Percentiles rank a stretch among this genome's conserved stretches.
These are phyloP conservation scores for Phyto melanocephala DNA, from an alignment of 2,888 invertebrate genomes.

Conservation along the genomic window DNA sequence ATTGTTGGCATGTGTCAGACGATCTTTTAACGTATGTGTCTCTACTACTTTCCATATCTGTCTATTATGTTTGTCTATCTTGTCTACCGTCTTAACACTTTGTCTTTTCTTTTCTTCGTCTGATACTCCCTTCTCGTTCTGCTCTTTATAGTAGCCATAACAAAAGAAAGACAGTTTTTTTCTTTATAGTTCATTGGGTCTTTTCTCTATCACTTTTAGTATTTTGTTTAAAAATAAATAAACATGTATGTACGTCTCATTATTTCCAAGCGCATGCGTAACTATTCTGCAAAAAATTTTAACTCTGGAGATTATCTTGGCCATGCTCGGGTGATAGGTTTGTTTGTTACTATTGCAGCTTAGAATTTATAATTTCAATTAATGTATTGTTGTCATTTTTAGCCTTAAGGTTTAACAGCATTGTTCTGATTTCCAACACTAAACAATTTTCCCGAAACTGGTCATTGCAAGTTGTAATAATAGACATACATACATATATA, in stretches of 20 bases:
- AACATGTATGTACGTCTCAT: not conserved
- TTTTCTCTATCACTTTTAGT: slow-evolving; percentile 26
- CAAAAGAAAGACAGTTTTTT: slow-evolving; percentile 38
- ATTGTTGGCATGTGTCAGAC: slow-evolving; percentile 65
- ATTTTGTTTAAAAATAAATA: not conserved
- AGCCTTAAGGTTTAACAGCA: slow-evolving; percentile 15
- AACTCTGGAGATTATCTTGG: slow-evolving; percentile 57
- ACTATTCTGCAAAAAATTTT: slow-evolving; percentile 47
- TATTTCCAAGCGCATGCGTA: slow-evolving; percentile 46
- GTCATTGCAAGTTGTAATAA: not conserved
- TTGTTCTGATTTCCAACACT: slow-evolving; percentile 27
- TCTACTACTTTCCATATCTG: slow-evolving; percentile 63
- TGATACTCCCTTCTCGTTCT: not conserved
- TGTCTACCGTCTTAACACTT: slow-evolving; percentile 63
- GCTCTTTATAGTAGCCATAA: not conserved
- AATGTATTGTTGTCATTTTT: slow-evolving; percentile 25
- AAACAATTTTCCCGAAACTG: not conserved
- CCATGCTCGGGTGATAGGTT: slow-evolving; percentile 57
- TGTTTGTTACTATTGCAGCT: slow-evolving; percentile 50
- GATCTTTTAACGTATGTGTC: slow-evolving; percentile 63
- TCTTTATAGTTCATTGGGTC: slow-evolving; percentile 58
- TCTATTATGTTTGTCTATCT: slow-evolving; percentile 62
- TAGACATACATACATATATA: too few relatives aligned
- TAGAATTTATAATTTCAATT: slow-evolving; percentile 59
- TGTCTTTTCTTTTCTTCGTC: slow-evolving; percentile 48